Conservation (phyloP, 1,140 invertebrate genomes). For the Whitmania pigra region DNA sequence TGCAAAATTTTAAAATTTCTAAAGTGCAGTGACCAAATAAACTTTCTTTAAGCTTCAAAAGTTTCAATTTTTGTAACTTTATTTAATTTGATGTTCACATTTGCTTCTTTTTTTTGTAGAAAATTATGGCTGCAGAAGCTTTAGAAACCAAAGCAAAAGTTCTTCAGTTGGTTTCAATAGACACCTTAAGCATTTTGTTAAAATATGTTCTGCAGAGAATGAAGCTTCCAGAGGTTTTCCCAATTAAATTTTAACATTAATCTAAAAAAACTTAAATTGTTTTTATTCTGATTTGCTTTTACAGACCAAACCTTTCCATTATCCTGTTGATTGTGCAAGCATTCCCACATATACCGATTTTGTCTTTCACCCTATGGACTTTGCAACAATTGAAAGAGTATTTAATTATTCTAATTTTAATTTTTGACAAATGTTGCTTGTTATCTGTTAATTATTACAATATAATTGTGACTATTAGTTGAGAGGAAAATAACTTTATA, state of each 20-base stretch:
- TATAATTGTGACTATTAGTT: no score
- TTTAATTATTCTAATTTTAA: no score
- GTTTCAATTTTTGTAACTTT: no score
- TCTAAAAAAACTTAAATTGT: neutral
- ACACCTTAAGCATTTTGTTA: slow-evolving; percentile 60
- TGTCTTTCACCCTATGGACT: slow-evolving; percentile 71
- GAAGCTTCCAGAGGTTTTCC: slow-evolving; percentile 55
- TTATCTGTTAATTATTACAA: no score
- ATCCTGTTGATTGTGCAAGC: slow-evolving; percentile 54
- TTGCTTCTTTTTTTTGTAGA: slow-evolving; percentile 29
- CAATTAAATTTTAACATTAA: neutral
- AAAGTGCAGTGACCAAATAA: no score
- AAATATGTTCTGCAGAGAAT: slow-evolving; percentile 61
- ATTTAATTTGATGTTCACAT: no score
- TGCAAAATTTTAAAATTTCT: no score
- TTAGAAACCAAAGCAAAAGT: slow-evolving; percentile 55
- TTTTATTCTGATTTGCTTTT: slow-evolving; percentile 9
- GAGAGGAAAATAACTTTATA: no score
- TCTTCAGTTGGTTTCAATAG: slow-evolving; percentile 58
- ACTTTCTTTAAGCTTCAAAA: no score
- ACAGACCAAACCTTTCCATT: slow-evolving; percentile 53
- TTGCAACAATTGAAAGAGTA: slow-evolving; percentile 54
- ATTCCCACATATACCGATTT: slow-evolving; percentile 65
- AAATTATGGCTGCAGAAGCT: slow-evolving; percentile 63
- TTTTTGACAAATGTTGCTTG: no score